These are phyloP conservation scores for Pseudopodoces humilis DNA, from an alignment of 2,113 vertebrate genomes.

Conservation along the genomic window DNA sequence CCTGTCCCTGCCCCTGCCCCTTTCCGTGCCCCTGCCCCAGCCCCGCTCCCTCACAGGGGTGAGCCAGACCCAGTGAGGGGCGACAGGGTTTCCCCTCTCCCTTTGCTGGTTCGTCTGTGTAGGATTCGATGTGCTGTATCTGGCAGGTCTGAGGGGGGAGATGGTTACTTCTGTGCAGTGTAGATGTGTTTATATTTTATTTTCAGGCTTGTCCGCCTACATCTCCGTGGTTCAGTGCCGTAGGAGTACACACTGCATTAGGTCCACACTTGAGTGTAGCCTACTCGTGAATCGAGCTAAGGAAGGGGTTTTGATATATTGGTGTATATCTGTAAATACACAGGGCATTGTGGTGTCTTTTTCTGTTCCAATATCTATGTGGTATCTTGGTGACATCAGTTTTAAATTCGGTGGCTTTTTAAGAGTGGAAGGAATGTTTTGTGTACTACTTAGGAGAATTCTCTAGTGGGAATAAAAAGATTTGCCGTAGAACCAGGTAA, in stretches of 20 bases:
- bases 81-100: accelerated
- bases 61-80: neutral
- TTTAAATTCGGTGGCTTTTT: neutral
- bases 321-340: accelerated
- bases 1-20: no score
- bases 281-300: neutral
- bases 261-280: accelerated
- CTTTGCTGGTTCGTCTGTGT: accelerated
- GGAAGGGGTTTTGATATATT: neutral
- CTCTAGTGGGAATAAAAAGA: neutral
- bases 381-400: neutral
- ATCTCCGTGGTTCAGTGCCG: accelerated
- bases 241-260: accelerated
- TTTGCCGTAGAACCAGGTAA: neutral
- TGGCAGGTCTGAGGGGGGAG: neutral
- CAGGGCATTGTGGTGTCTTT: neutral
- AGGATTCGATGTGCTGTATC: neutral
- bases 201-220: neutral
- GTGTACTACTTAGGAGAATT: neutral
- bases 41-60: neutral
- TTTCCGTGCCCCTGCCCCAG: neutral
- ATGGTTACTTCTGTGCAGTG: accelerated
- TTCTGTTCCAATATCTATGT: accelerated
- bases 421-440: neutral
- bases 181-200: accelerated